Conservation (phyloP, 2,113 vertebrate genomes). For the Eulemur macaco region DNA sequence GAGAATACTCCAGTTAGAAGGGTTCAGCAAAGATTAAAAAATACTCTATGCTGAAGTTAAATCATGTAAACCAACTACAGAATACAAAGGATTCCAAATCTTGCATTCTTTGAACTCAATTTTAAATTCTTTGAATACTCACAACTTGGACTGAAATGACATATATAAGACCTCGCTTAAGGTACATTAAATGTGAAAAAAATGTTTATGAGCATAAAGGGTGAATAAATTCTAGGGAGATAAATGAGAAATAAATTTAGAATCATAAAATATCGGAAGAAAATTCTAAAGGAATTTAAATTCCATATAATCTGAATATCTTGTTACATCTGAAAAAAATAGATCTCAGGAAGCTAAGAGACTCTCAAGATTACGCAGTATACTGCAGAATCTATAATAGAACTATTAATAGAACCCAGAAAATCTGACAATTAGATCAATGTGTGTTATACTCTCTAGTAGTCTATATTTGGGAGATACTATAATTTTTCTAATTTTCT, state of each 20-base stretch:
- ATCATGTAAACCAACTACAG: neutral
- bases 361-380: neutral
- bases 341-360: neutral
- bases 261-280: neutral
- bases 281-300: neutral
- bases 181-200: neutral
- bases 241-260: slow-evolving; percentile 4
- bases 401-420: neutral
- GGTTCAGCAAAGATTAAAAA: slow-evolving; percentile 7
- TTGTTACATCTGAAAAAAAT: neutral
- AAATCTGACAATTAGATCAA: neutral
- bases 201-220: neutral
- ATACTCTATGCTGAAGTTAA: neutral
- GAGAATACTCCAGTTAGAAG: neutral
- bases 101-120: neutral
- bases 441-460: neutral
- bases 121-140: neutral
- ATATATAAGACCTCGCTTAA: neutral
- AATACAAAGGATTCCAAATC: neutral
- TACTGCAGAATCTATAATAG: neutral
- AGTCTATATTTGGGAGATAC: neutral
- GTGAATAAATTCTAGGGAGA: neutral
- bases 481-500: neutral
- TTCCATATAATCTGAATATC: neutral
- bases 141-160: neutral